A percentile compares a stretch with the other conserved stretches of the same genome.
Evolutionary conservation across 2,797 vertebrate genomes (phyloP).

Genomic region (Betta splendens): DNA sequence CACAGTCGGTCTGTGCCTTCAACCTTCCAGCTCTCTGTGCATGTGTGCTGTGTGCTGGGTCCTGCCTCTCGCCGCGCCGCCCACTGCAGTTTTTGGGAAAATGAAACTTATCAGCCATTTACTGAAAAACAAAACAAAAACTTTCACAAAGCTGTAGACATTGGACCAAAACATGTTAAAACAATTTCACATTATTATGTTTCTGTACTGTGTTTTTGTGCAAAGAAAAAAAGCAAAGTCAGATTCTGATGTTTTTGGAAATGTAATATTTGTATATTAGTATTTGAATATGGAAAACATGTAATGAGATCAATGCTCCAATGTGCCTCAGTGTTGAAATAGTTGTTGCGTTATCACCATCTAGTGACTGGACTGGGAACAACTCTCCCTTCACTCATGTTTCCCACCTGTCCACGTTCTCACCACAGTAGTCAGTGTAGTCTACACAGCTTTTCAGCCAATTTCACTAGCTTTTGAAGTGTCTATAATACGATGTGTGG

Average conservation of each 20-base stretch:
- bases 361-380: constrained; percentile 15
- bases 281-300: no score
- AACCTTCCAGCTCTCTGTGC: neutral
- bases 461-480: neutral
- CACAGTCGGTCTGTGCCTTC: neutral
- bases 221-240: no score
- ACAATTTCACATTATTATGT: no score
- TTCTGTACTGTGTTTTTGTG: no score
- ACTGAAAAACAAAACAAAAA: neutral
- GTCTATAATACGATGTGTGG: neutral
- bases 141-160: neutral
- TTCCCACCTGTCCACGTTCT: neutral
- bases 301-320: neutral
- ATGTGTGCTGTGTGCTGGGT: rapidly evolving
- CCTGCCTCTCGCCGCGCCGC: neutral
- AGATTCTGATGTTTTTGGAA: no score
- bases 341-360: neutral
- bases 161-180: no score
- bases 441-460: no score
- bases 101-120: constrained; percentile 7
- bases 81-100: constrained; percentile 5
- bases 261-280: no score
- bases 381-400: neutral
- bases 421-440: no score
- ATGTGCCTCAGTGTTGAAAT: no score